phyloP scores from a whole-genome alignment of 2,113 vertebrate genomes.

The Triplophysa dalaica region DNA sequence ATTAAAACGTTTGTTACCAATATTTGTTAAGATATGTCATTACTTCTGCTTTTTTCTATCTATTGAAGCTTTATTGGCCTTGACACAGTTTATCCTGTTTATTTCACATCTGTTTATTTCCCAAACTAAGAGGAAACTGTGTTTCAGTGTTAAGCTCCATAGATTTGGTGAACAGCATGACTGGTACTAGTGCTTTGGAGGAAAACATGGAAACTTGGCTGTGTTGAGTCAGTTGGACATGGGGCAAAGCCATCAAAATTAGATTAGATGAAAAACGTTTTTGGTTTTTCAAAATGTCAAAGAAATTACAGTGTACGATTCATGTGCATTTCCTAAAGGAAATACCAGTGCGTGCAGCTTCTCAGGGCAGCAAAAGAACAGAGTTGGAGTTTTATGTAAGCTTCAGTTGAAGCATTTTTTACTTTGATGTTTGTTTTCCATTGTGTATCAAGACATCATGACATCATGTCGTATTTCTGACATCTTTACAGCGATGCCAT shows the following conservation, averaged over 20 bases:
- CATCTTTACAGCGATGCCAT: too few relatives aligned
- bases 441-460: too few relatives aligned
- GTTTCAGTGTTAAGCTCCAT: not conserved
- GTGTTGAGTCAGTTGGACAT: not conserved
- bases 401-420: too few relatives aligned
- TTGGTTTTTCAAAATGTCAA: not conserved
- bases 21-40: not conserved
- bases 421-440: too few relatives aligned
- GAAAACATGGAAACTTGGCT: constrained; percentile 6
- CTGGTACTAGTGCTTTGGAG: not conserved
- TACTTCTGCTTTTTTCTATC: constrained; percentile 7
- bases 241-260: not conserved
- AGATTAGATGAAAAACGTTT: not conserved
- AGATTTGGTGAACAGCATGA: not conserved
- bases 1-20: constrained; percentile 25
- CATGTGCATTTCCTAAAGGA: not conserved
- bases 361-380: too few relatives aligned
- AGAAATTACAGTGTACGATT: not conserved
- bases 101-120: constrained; percentile 11
- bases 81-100: not conserved
- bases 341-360: too few relatives aligned
- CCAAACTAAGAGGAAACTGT: constrained; percentile 4
- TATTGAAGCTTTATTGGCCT: constrained; percentile 3
- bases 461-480: too few relatives aligned
- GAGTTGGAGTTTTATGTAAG: too few relatives aligned